These are phyloP conservation scores for Cavia porcellus DNA, from an alignment of 2,113 vertebrate genomes.

Conservation along the genomic window DNA sequence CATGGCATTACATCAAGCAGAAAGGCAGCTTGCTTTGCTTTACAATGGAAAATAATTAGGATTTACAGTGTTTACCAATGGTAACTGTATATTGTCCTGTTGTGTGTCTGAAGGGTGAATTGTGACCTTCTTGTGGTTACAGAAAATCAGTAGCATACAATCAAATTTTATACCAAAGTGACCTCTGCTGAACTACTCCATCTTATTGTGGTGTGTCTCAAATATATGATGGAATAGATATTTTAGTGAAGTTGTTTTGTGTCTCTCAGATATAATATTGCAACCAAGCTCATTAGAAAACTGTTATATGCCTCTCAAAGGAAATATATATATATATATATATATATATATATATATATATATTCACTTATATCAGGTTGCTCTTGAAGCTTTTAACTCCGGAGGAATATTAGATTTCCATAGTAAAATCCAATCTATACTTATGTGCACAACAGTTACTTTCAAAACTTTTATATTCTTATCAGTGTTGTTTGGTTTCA, in stretches of 20 bases:
- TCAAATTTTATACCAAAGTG: not conserved
- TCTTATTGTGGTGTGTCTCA: not conserved
- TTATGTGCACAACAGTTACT: constrained; percentile 5
- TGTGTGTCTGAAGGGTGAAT: not conserved
- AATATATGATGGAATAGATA: not conserved
- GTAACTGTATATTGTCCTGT: not conserved
- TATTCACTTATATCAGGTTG: not conserved
- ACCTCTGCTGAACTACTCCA: not conserved
- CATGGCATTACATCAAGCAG: not conserved
- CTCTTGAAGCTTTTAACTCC: not conserved
- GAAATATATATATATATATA: not conserved
- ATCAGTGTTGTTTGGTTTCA: not conserved
- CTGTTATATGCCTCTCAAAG: not conserved
- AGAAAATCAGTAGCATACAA: not conserved
- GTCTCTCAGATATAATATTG: constrained; percentile 33
- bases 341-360: not conserved
- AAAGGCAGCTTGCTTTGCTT: not conserved
- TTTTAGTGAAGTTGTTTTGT: not conserved
- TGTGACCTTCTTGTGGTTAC: not conserved
- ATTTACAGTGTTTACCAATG: not conserved
- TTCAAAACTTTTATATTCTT: not conserved
- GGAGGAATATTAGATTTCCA: not conserved
- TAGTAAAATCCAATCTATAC: not conserved
- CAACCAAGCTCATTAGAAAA: constrained; percentile 6
- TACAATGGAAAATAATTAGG: not conserved